Percentiles rank a stretch among this genome's conserved stretches.
Evolutionary conservation across 2,888 invertebrate species (phyloP).

Genomic region (Hoplodrina ambigua): DNA sequence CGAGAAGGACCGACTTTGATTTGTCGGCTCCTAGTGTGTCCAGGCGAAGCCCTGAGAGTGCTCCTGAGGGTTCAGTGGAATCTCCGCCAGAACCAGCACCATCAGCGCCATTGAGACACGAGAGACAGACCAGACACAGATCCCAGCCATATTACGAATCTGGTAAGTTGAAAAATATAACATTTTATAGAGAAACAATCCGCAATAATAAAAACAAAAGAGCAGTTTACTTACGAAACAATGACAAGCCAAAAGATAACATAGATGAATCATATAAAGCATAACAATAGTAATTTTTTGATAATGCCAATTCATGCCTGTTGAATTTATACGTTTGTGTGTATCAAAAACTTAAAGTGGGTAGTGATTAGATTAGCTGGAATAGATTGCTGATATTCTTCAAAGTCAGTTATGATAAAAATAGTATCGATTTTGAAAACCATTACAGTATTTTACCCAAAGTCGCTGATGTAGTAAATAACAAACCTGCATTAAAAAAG

Average conservation of each 20-base stretch:
- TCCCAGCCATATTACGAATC: conserved; percentile 88
- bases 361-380: conserved; percentile 35
- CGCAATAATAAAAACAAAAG: conserved; percentile 18
- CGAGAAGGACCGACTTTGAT: conserved; percentile 87
- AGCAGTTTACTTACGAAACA: conserved; percentile 25
- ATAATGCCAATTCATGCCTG: conserved; percentile 38
- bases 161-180: conserved; percentile 72
- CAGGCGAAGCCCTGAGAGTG: conserved; percentile 86
- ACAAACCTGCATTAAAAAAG: conserved; percentile 11
- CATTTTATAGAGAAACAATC: neutral
- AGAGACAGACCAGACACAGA: conserved; percentile 81
- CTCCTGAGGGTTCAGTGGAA: conserved; percentile 85
- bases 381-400: conserved; percentile 20
- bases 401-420: conserved; percentile 22
- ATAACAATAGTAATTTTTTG: conserved; percentile 20
- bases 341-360: conserved; percentile 33
- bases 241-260: conserved; percentile 35
- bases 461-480: neutral
- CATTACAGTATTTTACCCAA: neutral
- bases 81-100: conserved; percentile 89
- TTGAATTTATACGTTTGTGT: conserved; percentile 20
- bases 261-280: conserved; percentile 38
- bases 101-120: conserved; percentile 84
- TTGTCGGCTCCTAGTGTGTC: conserved; percentile 85
- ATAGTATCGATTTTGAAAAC: neutral